Evolutionary conservation across 2,888 invertebrate genomes (phyloP), one percentile per base, ranked within the genome.

Genomic region (Bembecia ichneumoniformis): DNA sequence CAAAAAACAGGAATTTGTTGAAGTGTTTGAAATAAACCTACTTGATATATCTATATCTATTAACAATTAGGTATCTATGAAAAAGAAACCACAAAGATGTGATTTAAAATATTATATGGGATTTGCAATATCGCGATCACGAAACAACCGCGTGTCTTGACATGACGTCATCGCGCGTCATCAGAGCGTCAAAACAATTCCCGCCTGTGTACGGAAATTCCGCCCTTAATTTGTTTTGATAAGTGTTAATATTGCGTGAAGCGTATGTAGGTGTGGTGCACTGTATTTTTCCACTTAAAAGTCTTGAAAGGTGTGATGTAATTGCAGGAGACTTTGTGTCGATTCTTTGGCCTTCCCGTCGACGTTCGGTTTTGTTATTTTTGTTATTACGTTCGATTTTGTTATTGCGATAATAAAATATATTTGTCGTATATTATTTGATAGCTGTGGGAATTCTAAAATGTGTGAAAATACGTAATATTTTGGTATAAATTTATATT

Each of bases 161-260:
- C 49, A 53, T 77, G 77, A 81, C 82, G 82, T 82, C 78, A 79
- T 28, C 59, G 35, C 66, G 63, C 82, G 83, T 82, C 82, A 82
- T 34, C 58, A 51, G 52, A 56, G 51, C 61, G 63, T 66, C 64
- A 65, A 66, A 71, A 70, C 66, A 67, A 55, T 55, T 48, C 13
- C 40, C n/a, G 14, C 40, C 2, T 11, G 13, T 40, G 13, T 5
- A 40, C 13, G 40, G 14, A 40, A 14, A 40, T 13, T 10, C 13
- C n/a, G 40, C 40, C 40, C 14, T 40, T 13, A 13, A 14, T 13
- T 14, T 3, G 2, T n/a, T 11, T n/a, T 14, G n/a, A 40, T 40
- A 14, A 40, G 40, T n/a, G 40, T 40, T n/a, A 14, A 40, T 40
- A 40, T 40, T 14, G 40, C 14, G 40, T 40, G 14, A 40, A n/a